Percentiles rank a stretch among this genome's conserved stretches.
Conservation (phyloP, 2,797 vertebrate species). For the Sebastolobus alascanus region DNA sequence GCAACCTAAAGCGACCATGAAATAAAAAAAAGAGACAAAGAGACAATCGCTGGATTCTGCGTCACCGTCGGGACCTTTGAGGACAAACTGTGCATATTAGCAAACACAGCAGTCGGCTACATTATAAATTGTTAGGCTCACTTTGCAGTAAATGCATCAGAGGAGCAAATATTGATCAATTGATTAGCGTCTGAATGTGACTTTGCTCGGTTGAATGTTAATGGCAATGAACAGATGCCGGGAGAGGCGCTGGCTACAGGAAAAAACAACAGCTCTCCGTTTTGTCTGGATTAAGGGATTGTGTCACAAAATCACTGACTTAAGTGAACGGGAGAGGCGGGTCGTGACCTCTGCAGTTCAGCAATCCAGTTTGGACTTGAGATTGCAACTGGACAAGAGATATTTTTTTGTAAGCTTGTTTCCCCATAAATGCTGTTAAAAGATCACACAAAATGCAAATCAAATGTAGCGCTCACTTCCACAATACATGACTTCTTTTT, state of each 20-base stretch:
- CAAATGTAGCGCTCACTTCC: slow-evolving; percentile 3
- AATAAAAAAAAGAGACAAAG: slow-evolving; percentile 15
- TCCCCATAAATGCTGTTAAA: slow-evolving; percentile 18
- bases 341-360: slow-evolving; percentile 57
- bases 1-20: slow-evolving; percentile 13
- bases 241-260: slow-evolving; percentile 36
- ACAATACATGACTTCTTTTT: slow-evolving; percentile 24
- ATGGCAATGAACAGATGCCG: slow-evolving; percentile 72
- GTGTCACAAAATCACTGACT: slow-evolving; percentile 74
- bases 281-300: slow-evolving; percentile 67
- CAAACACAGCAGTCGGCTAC: slow-evolving; percentile 56
- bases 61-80: slow-evolving; percentile 48
- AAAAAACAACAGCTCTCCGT: slow-evolving; percentile 32
- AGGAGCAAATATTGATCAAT: slow-evolving; percentile 81
- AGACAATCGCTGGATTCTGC: slow-evolving; percentile 30
- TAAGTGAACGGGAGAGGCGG: slow-evolving; percentile 66
- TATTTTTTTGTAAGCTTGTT: slow-evolving; percentile 22
- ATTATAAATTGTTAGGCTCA: slow-evolving; percentile 63
- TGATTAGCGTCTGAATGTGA: slow-evolving; percentile 82
- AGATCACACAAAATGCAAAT: slow-evolving; percentile 40
- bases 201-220: slow-evolving; percentile 78
- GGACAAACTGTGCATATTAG: slow-evolving; percentile 60
- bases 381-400: slow-evolving; percentile 21
- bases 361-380: slow-evolving; percentile 38
- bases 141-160: slow-evolving; percentile 74